Evolutionary conservation across 2,113 vertebrate species (phyloP).

Genomic region (Macquaria australasica): DNA sequence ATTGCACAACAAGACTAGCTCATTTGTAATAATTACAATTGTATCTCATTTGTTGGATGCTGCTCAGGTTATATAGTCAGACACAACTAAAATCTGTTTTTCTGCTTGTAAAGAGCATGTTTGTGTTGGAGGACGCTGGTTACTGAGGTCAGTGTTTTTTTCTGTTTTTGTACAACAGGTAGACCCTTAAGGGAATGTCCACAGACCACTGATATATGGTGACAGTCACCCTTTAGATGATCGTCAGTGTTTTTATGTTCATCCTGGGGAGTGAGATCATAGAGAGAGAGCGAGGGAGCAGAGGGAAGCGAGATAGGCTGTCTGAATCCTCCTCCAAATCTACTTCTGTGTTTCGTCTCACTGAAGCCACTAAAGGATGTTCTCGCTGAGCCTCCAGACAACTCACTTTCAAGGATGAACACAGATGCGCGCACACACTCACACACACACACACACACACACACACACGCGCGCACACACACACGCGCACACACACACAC

Average conservation of each 20-base stretch:
- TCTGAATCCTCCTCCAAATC: slow-evolving; percentile 49
- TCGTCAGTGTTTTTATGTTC: slow-evolving; percentile 24
- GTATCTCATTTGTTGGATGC: not conserved
- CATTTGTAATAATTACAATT: slow-evolving; percentile 45
- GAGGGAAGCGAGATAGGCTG: not conserved
- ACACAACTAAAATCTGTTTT: slow-evolving; percentile 13
- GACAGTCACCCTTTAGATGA: slow-evolving; percentile 58
- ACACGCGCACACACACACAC: slow-evolving; percentile 13
- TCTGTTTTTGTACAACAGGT: slow-evolving; percentile 40
- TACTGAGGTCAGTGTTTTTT: slow-evolving; percentile 26
- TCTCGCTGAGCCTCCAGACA: slow-evolving; percentile 39
- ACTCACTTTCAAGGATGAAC: slow-evolving; percentile 36
- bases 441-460: not conserved
- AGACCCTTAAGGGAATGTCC: slow-evolving; percentile 33
- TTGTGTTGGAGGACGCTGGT: slow-evolving; percentile 26
- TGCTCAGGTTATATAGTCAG: slow-evolving; percentile 1
- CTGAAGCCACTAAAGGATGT: slow-evolving; percentile 16
- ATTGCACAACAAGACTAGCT: slow-evolving; percentile 22
- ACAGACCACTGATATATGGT: slow-evolving; percentile 44
- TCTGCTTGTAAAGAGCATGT: slow-evolving; percentile 23
- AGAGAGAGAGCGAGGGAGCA: not conserved
- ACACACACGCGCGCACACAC: not conserved
- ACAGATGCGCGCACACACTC: slow-evolving; percentile 7
- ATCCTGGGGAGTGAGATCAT: slow-evolving; percentile 24
- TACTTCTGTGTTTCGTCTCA: slow-evolving; percentile 32